Evolutionary conservation across 2,797 vertebrate genomes (phyloP).

Genomic region (Peromyscus melanophrys): DNA sequence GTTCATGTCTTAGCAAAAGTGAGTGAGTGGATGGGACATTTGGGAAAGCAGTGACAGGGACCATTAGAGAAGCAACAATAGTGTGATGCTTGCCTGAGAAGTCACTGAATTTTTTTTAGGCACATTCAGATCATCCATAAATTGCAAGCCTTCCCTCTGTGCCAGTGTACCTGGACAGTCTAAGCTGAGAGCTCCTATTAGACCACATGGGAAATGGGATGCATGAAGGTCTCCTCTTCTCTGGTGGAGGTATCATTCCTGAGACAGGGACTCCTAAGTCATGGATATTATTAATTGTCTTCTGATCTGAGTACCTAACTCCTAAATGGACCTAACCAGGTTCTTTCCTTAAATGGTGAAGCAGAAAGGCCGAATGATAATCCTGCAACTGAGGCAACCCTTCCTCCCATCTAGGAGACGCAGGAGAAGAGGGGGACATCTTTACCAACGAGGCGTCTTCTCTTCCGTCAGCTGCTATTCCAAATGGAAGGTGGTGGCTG

Average conservation of each 20-base stretch:
- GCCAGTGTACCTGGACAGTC: neutral
- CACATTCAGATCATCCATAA: neutral
- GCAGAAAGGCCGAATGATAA: slow-evolving; percentile 45
- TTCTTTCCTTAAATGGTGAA: neutral
- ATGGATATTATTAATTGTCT: neutral
- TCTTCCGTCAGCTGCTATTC: neutral
- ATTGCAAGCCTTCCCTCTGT: neutral
- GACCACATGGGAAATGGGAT: neutral
- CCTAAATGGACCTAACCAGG: neutral
- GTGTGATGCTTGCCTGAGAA: neutral
- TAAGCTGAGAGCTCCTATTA: neutral
- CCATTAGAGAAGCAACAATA: neutral
- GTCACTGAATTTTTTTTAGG: neutral
- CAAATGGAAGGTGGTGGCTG: neutral
- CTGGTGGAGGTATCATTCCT: neutral
- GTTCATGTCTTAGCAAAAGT: neutral
- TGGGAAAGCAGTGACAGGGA: neutral
- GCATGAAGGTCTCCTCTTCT: neutral
- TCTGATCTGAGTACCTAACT: neutral
- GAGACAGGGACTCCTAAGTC: neutral
- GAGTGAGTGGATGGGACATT: neutral
- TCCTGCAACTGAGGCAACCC: neutral
- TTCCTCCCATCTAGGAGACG: slow-evolving; percentile 10
- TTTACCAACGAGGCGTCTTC: neutral
- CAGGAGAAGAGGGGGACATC: neutral